These are phyloP conservation scores for Lasioglossum vierecki DNA, from an alignment of 2,888 invertebrate genomes.

Conservation along the genomic window DNA sequence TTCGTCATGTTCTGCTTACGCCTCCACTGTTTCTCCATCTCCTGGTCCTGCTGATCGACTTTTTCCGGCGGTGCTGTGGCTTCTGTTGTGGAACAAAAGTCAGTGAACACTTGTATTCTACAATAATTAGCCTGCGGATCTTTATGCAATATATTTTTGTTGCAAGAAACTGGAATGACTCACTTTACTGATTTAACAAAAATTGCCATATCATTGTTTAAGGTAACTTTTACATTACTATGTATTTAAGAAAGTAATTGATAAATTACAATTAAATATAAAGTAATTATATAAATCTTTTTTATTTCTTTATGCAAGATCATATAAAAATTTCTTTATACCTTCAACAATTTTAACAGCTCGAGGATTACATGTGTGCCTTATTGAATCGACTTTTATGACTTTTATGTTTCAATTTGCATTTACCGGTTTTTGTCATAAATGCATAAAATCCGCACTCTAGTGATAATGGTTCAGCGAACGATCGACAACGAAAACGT, in stretches of 20 bases:
- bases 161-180: not conserved
- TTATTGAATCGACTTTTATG: too few species aligned
- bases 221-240: too few species aligned
- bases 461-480: not conserved
- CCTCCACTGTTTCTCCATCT: slow-evolving; percentile 44
- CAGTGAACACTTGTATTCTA: not conserved
- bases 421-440: not conserved
- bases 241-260: too few species aligned
- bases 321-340: too few species aligned
- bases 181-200: not conserved
- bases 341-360: too few species aligned
- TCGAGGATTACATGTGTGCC: too few species aligned
- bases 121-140: not conserved
- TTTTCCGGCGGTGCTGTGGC: not conserved
- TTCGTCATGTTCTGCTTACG: slow-evolving; percentile 54
- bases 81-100: slow-evolving; percentile 6
- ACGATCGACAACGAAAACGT: not conserved
- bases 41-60: slow-evolving; percentile 26
- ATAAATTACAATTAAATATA: too few species aligned
- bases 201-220: too few species aligned
- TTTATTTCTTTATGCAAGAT: too few species aligned
- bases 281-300: too few species aligned
- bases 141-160: not conserved
- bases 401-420: not conserved
- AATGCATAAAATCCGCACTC: not conserved